Conservation (phyloP, 2,888 invertebrate genomes). For the Oxycera nigricornis region DNA sequence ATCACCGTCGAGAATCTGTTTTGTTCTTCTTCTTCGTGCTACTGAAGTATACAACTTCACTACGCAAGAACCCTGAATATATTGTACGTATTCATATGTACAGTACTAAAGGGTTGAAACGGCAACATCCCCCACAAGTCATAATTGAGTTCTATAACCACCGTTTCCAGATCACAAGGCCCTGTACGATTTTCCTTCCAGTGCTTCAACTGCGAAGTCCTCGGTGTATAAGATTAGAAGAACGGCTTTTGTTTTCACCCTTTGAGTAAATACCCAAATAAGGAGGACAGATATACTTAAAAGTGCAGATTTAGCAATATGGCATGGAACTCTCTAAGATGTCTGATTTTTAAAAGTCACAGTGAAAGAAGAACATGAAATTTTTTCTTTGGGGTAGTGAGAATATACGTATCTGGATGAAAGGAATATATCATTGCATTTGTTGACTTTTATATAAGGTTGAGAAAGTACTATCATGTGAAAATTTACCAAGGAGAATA, state of each 20-base stretch:
- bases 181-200: constrained; percentile 23
- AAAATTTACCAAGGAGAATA: constrained; percentile 19
- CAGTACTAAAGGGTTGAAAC: constrained; percentile 3
- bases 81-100: neutral
- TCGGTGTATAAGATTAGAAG: constrained; percentile 36
- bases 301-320: constrained; percentile 47
- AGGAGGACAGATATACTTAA: constrained; percentile 46
- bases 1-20: constrained; percentile 16
- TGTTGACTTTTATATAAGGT: neutral
- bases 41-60: neutral
- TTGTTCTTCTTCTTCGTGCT: constrained; percentile 29
- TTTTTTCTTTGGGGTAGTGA: neutral
- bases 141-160: constrained; percentile 46
- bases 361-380: constrained; percentile 22
- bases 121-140: constrained; percentile 41
- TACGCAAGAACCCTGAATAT: neutral
- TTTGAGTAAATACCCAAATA: constrained; percentile 48
- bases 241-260: constrained; percentile 43
- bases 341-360: constrained; percentile 42
- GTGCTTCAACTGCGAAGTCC: neutral
- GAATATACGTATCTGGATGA: constrained; percentile 16
- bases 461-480: constrained; percentile 17
- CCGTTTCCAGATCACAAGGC: constrained; percentile 46
- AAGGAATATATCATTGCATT: neutral
- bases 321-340: constrained; percentile 43